Conservation (phyloP, 2,113 vertebrate genomes). For the Salvator merianae region DNA sequence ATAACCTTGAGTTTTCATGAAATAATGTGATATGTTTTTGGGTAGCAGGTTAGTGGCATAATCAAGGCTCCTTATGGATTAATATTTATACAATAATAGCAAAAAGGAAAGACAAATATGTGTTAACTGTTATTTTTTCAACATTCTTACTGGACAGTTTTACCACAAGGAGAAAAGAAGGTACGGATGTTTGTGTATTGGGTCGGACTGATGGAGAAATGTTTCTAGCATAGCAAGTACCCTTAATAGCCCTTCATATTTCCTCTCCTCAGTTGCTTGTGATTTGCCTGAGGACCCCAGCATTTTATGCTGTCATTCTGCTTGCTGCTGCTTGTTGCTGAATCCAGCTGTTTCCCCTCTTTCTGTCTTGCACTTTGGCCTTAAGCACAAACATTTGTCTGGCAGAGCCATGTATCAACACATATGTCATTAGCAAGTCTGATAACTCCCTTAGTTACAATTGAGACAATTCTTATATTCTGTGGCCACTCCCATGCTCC, state of each 20-base stretch:
- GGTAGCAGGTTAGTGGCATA: neutral
- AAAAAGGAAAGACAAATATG: neutral
- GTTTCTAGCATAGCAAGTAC: neutral
- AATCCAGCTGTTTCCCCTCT: conserved; percentile 43
- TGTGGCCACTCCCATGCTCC: conserved; percentile 22
- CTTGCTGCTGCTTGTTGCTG: conserved; percentile 26
- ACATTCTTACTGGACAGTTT: neutral
- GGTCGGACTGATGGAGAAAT: neutral
- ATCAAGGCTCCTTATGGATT: neutral
- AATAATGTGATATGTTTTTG: no score
- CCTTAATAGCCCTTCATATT: conserved; percentile 25
- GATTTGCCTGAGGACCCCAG: conserved; percentile 49
- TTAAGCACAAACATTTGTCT: conserved; percentile 18
- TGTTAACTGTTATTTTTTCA: neutral
- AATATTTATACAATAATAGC: neutral
- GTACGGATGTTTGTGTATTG: neutral
- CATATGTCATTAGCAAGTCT: neutral
- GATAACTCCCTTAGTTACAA: neutral
- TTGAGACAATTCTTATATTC: neutral
- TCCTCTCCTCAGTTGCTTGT: conserved; percentile 22
- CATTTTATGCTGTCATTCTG: conserved; percentile 48
- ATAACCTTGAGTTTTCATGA: neutral
- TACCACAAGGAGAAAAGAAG: neutral
- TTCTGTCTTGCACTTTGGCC: conserved; percentile 38
- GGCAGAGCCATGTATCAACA: conserved; percentile 20